Evolutionary conservation across 2,113 vertebrate species (phyloP).

Genomic region (Chloebia gouldiae): DNA sequence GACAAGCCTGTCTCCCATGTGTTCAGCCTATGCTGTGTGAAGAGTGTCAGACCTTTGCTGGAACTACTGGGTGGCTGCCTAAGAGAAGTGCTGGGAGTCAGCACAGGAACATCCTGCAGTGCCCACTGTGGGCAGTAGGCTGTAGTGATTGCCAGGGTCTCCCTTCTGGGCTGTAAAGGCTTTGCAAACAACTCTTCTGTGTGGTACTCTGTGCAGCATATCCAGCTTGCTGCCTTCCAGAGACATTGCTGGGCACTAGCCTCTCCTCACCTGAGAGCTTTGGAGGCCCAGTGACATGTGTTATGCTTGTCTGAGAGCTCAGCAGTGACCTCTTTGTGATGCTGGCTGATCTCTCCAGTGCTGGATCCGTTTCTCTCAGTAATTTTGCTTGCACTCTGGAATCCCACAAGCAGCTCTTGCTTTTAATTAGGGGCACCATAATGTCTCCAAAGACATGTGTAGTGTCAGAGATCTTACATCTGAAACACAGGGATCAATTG

Average conservation of each 20-base stretch:
- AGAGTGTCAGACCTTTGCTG: not conserved
- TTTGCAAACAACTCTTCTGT: not conserved
- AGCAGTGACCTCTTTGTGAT: not conserved
- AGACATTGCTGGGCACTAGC: not conserved
- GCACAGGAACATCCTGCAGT: not conserved
- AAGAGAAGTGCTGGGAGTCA: not conserved
- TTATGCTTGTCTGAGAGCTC: not conserved
- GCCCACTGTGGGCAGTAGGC: not conserved
- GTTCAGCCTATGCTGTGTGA: accelerated
- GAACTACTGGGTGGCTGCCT: not conserved
- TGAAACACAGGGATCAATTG: not conserved
- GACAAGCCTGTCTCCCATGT: not conserved
- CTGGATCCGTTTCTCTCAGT: not conserved
- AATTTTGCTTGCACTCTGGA: not conserved
- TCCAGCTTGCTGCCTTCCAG: not conserved
- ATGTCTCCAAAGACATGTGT: not conserved
- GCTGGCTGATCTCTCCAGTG: conserved; percentile 19
- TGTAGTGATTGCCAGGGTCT: not conserved
- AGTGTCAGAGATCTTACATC: not conserved
- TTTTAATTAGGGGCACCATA: conserved; percentile 17
- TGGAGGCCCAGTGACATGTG: conserved; percentile 9
- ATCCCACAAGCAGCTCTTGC: not conserved
- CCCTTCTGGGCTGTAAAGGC: not conserved
- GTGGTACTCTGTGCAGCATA: not conserved
- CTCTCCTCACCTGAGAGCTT: not conserved